Conservation (phyloP, 2,113 vertebrate species). For the Cebus imitator region DNA sequence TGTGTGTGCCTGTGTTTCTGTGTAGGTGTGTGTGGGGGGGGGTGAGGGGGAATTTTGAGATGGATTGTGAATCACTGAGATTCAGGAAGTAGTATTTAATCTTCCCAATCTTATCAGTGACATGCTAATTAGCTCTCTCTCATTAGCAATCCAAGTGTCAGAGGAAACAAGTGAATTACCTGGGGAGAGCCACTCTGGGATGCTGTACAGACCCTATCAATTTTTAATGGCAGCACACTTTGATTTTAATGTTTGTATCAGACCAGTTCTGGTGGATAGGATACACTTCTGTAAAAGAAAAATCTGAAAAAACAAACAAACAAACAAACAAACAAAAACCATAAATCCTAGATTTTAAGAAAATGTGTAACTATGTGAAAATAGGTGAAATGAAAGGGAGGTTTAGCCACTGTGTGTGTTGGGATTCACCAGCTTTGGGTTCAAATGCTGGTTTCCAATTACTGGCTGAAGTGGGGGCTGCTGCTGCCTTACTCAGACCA, state of each 20-base stretch:
- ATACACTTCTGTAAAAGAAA: not conserved
- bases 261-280: not conserved
- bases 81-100: not conserved
- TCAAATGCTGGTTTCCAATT: not conserved
- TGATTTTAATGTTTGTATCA: constrained; percentile 4
- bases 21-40: not conserved
- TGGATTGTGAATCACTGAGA: not conserved
- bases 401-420: not conserved
- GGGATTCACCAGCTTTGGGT: not conserved
- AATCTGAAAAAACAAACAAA: not conserved
- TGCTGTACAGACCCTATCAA: not conserved
- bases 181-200: not conserved
- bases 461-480: not conserved
- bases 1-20: not conserved
- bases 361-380: not conserved
- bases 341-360: not conserved
- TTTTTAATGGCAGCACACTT: not conserved
- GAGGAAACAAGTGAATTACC: not conserved
- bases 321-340: not conserved
- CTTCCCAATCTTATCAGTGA: not conserved
- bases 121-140: not conserved
- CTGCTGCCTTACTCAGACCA: not conserved
- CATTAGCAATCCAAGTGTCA: constrained; percentile 17
- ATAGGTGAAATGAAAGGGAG: not conserved
- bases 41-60: not conserved